phyloP scores from a whole-genome alignment of 2,797 vertebrate species.

The Galagoides demidoff region DNA sequence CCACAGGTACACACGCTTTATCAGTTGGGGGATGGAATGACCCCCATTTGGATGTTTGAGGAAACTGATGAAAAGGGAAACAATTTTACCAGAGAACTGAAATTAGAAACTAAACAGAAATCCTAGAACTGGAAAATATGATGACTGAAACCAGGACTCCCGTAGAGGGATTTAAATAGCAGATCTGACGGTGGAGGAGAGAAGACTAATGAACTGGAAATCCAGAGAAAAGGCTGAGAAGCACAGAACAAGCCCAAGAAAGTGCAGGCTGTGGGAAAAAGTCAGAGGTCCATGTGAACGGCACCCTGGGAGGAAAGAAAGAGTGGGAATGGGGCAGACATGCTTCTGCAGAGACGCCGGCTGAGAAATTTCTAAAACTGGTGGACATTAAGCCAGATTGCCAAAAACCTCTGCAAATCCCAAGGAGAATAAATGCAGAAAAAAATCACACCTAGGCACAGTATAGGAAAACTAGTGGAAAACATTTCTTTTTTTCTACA shows the following conservation, averaged over 20 bases:
- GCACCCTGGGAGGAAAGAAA: background rate
- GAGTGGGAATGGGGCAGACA: fast-evolving
- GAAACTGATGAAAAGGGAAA: background rate
- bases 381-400: background rate
- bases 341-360: fast-evolving
- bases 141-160: background rate
- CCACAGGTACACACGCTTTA: fast-evolving
- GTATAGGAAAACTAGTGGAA: background rate
- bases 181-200: background rate
- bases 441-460: background rate
- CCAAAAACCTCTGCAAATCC: background rate
- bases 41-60: background rate
- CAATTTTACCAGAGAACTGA: background rate
- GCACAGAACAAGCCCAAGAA: fast-evolving
- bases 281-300: fast-evolving
- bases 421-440: background rate
- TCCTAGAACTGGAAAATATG: background rate
- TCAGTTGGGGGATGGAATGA: background rate
- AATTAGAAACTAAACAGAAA: background rate
- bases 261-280: fast-evolving
- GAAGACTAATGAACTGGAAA: background rate
- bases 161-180: background rate
- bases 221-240: background rate
- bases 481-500: background rate
- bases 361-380: background rate